Evolutionary conservation across 1,140 invertebrate genomes (phyloP), one percentile per base, ranked within the genome.

Genomic region (Anoplophora glabripennis): DNA sequence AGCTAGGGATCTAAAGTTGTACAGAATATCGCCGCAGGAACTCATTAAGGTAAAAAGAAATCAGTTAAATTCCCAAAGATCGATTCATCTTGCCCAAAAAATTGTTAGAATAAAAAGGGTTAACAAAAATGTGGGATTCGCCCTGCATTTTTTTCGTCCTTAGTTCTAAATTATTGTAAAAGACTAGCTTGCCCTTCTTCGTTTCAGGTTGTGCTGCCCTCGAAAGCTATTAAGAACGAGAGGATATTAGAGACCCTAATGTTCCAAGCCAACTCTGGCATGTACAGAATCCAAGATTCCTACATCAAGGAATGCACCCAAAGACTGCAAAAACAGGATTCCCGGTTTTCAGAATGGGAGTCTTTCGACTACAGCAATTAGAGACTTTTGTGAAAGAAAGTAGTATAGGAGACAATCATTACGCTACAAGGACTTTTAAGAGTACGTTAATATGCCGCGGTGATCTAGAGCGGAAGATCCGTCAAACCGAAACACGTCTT

Each of bases 151-250:
- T n/a, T n/a, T n/a, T n/a, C n/a, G n/a, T n/a, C n/a, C n/a, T n/a
- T n/a, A n/a, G n/a, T n/a, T n/a, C n/a, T n/a, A n/a, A n/a, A n/a
- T n/a, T n/a, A n/a, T n/a, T n/a, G n/a, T n/a, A n/a, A n/a, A n/a
- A n/a, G n/a, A n/a, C n/a, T n/a, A n/a, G n/a, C n/a, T n/a, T n/a
- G n/a, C n/a, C 5, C 21, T 7, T 9, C n/a, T 56, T 47, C 51
- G 15, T 59, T 63, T 34, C 75, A 89, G 87, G 88, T 94, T 64
- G 93, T 96, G 37, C 77, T 96, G 61, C 93, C 93, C 40, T 92
- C 91, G 37, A 96, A 95, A 76, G 91, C 93, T 11, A 94, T 96
- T 63, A 93, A 90, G 70, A 94, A 96, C 75, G 92, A 96, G 73
- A 81, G 89, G 33, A 96, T 96, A 59, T 81, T 96, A 58, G 92